Base-by-base conservation (phyloP, 1,140 invertebrate species). In the Tetramorium alpestre region DNA sequence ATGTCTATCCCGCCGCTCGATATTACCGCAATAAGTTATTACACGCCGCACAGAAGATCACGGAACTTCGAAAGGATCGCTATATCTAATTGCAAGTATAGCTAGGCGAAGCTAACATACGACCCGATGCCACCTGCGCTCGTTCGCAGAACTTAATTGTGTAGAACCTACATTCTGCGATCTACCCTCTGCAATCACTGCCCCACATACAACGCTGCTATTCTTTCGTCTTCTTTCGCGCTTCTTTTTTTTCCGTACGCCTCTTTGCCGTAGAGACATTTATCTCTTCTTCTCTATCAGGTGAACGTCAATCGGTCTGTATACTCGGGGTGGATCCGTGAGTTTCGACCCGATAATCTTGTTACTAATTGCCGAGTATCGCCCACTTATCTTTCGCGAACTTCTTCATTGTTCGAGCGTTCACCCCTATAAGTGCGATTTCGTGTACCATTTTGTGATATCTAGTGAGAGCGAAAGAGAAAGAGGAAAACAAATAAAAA, bases 111-210 rank as follows among this genome's bases (percentile, higher is more conserved):
- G 22, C 77, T 77, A 60, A 88, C 72, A 60, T 76, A 82, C 87
- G 33, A 64, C 54, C 64, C 60, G 47, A 76, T 65, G 54, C 65
- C 90, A 91, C 87, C 90, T 91, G 90, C 60, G 3, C 51, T 33
- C 25, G 90, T 91, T 91, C 90, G 87, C 90, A 90, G 78, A 81
- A 87, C 84, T 78, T 88, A 64, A 80, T 76, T 87, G 87, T 60
- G 41, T 22, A 44, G 44, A 87, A 69, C 86, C 49, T 88, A 90
- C 76, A 88, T 88, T 82, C 80, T 69, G 22, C 81, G 22, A 86
- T 51, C 62, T 88, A 76, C 64, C 56, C 51, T 88, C 28, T 54
- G 70, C 58, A 82, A 89, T 86, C 85, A 67, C 78, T 87, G 88
- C 54, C 60, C 85, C 67, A 90, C 87, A 89, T 90, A 85, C 62